Evolutionary conservation across 53 echinoderm and acorn worm species (phyloP).

Genomic region (Zoroaster sp.): DNA sequence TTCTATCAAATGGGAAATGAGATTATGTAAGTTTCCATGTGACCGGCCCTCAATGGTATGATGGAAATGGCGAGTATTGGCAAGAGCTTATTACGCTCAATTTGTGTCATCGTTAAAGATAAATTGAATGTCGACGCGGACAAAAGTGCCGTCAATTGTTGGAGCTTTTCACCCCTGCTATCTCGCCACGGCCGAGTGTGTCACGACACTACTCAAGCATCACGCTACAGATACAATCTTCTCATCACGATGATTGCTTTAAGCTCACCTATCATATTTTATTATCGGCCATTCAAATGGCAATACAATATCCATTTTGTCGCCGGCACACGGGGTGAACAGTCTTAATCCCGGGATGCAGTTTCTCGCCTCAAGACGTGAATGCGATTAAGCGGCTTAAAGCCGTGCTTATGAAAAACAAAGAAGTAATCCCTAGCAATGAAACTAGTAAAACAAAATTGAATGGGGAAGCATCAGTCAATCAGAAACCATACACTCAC

Average conservation of each 20-base stretch:
- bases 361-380: conserved; percentile 49
- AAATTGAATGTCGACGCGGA: conserved; percentile 32
- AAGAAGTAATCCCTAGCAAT: conserved; percentile 17
- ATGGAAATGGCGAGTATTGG: conserved; percentile 31
- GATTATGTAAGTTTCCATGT: conserved; percentile 25
- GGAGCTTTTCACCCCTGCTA: neutral
- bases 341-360: conserved; percentile 37
- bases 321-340: neutral
- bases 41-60: conserved; percentile 12
- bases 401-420: conserved; percentile 40
- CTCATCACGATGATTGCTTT: conserved; percentile 56
- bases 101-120: conserved; percentile 54
- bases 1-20: conserved; percentile 2
- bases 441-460: neutral
- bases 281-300: conserved; percentile 38
- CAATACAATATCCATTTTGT: conserved; percentile 55
- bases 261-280: conserved; percentile 56
- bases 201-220: neutral
- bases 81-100: conserved; percentile 48
- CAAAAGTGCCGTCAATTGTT: conserved; percentile 11
- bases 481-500: conserved; percentile 3
- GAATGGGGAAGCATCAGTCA: neutral
- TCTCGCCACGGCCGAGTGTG: neutral
- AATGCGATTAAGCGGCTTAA: conserved; percentile 53
- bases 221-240: conserved; percentile 38